These are phyloP conservation scores for Coregonus suidteri DNA, from an alignment of 2,797 vertebrate genomes.

Conservation along the genomic window DNA sequence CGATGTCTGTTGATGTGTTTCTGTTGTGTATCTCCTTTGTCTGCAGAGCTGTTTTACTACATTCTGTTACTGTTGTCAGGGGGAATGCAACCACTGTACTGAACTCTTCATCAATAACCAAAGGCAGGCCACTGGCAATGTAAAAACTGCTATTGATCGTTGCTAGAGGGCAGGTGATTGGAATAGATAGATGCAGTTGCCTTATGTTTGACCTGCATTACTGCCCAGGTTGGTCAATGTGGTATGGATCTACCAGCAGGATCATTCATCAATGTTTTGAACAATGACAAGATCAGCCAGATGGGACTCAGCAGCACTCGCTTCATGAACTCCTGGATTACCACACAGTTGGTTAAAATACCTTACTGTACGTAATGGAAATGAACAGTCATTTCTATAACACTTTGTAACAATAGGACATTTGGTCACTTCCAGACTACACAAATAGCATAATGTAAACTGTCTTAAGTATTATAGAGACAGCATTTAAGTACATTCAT, in stretches of 20 bases:
- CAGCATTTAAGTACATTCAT: background rate
- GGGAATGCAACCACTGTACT: background rate
- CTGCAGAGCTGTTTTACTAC: background rate
- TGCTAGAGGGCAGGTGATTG: background rate
- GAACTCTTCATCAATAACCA: background rate
- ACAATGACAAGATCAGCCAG: slow-evolving; percentile 2
- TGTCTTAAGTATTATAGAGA: too few species aligned
- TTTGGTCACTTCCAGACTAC: too few species aligned
- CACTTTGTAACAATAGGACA: background rate
- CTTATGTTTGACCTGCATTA: slow-evolving; percentile 4
- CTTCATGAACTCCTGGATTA: too few species aligned
- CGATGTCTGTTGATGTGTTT: background rate
- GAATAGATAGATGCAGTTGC: background rate
- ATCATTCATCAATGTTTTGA: slow-evolving; percentile 9
- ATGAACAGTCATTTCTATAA: background rate
- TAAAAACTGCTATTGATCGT: slow-evolving; percentile 2
- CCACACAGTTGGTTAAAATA: too few species aligned
- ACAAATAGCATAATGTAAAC: too few species aligned
- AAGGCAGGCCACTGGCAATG: background rate
- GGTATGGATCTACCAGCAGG: slow-evolving; percentile 16
- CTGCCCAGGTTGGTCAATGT: slow-evolving; percentile 11
- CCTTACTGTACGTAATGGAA: too few species aligned
- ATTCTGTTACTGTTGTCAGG: background rate
- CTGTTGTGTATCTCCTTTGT: background rate
- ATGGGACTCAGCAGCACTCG: background rate